Evolutionary conservation across 2,888 invertebrate species (phyloP), one percentile per base, ranked within the genome.

Genomic region (Folsomia manolachei): DNA sequence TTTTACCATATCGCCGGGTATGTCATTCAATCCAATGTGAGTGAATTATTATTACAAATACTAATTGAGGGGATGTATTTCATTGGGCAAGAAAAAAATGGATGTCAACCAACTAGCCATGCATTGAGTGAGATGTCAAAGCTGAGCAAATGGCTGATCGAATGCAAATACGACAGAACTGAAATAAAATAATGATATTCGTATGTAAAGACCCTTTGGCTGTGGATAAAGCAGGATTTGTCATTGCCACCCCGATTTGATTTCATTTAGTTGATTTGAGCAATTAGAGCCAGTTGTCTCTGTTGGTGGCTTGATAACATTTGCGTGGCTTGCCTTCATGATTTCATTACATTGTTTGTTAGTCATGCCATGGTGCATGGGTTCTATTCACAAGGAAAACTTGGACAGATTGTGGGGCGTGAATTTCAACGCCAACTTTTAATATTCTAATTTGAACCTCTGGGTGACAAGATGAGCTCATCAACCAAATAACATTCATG

Each of bases 361-460:
- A 56, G 56, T 56, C 21, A n/a, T 51, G 51, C 51, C 51, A 51
- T 51, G 9, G 18, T 51, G 51, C 51, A 9, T 51, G 18, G 51
- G 18, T 51, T 51, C 18, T 51, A 51, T 18, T n/a, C n/a, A n/a
- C 51, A 51, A 51, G 19, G 4, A 56, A 56, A 56, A 19, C 11
- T 56, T 56, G 56, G 56, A 21, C 56, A 56, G 56, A 56, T 56
- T 56, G 56, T 21, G 56, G 56, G 56, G 51, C 51, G 51, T n/a
- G 56, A 14, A 56, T 56, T 56, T 56, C 56, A n/a, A 56, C 56
- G 56, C 56, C n/a, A n/a, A n/a, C n/a, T n/a, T n/a, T n/a, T 56
- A 14, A 14, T 56, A 56, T 56, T 56, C 56, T 56, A 56, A 56
- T 56, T 56, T 56, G 56, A 21, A 56, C 56, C 56, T 56, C 56